Evolutionary conservation across 23 tunicate species (phyloP).

Genomic region (Ciona savignyi): DNA sequence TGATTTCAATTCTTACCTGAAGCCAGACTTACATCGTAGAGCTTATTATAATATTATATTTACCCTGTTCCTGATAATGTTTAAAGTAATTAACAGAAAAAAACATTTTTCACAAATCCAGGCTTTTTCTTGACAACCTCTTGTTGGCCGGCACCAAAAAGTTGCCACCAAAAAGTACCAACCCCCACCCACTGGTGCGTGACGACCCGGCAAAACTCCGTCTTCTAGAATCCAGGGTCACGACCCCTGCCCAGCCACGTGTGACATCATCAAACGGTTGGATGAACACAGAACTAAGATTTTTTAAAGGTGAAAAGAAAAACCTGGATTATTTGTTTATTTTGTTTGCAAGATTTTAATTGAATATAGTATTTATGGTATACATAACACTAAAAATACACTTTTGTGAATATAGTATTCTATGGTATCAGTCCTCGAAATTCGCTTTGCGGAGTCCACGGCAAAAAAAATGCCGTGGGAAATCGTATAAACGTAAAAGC

Average conservation of each 20-base stretch:
- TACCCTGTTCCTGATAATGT: too few species aligned
- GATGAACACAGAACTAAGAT: slow-evolving; percentile 27
- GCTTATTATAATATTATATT: too few species aligned
- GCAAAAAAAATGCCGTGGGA: too few species aligned
- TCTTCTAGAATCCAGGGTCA: slow-evolving; percentile 41
- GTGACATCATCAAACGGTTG: slow-evolving; percentile 19
- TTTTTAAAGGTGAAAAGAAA: slow-evolving; percentile 47
- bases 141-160: neutral
- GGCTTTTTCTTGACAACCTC: neutral
- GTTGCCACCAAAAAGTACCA: neutral
- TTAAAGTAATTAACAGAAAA: neutral
- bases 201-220: slow-evolving; percentile 55
- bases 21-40: too few species aligned
- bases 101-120: too few species aligned
- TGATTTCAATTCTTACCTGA: too few species aligned
- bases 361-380: too few species aligned
- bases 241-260: slow-evolving; percentile 18
- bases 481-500: too few species aligned
- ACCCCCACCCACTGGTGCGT: neutral
- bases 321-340: too few species aligned
- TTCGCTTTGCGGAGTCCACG: too few species aligned
- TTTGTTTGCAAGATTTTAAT: neutral
- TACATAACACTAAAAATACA: neutral
- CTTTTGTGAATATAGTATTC: too few species aligned
- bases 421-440: too few species aligned